Evolutionary conservation across 1,140 invertebrate species (phyloP).

Genomic region (Temnothorax curvispinosus): DNA sequence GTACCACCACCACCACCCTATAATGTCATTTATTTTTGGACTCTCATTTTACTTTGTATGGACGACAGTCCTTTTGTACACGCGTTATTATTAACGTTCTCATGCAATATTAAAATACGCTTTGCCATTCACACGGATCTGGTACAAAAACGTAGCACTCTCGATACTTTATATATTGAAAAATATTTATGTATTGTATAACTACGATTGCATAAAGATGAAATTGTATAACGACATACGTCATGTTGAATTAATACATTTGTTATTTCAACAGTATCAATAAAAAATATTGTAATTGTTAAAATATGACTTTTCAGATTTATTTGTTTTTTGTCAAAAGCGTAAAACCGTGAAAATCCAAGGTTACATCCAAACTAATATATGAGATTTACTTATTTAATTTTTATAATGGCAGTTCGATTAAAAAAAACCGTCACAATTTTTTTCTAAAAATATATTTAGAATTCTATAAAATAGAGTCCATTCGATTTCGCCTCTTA

Average conservation of each 20-base stretch:
- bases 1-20: constrained; percentile 43
- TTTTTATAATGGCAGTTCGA: not conserved
- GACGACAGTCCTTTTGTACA: constrained; percentile 44
- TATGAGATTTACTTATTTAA: not conserved
- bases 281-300: not conserved
- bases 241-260: not conserved
- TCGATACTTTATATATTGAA: not conserved
- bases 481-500: not conserved
- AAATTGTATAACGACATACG: not conserved
- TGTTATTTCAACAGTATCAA: not conserved
- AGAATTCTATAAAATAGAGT: not conserved
- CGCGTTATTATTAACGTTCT: constrained; percentile 58
- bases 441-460: not conserved
- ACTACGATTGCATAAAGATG: not conserved
- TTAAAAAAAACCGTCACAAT: not conserved
- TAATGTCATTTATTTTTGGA: constrained; percentile 68
- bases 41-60: constrained; percentile 63
- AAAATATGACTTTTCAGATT: not conserved
- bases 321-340: not conserved
- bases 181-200: not conserved
- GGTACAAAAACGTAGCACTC: not conserved
- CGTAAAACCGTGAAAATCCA: not conserved
- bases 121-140: not conserved
- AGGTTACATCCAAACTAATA: not conserved
- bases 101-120: constrained; percentile 75